Conservation (phyloP, 2,888 invertebrate species). For the Epinotia brunnichana region DNA sequence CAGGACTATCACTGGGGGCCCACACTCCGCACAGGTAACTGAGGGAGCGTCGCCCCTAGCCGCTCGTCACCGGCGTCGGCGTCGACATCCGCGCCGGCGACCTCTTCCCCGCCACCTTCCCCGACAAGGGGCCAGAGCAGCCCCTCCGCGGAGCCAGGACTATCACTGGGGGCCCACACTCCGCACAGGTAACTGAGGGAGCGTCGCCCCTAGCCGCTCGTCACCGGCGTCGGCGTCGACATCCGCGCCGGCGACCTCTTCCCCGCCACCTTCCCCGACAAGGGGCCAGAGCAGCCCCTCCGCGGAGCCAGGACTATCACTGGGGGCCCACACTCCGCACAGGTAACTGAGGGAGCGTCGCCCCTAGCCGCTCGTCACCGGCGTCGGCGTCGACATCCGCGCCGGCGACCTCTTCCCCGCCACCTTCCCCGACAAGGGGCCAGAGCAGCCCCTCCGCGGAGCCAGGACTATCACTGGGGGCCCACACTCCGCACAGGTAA, state of each 20-base stretch:
- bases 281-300: slow-evolving; percentile 94
- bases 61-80: too few relatives aligned
- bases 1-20: slow-evolving; percentile 92
- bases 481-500: too few relatives aligned
- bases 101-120: slow-evolving; percentile 82
- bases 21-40: slow-evolving; percentile 83
- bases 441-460: too few relatives aligned
- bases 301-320: slow-evolving; percentile 92
- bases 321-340: not conserved
- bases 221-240: slow-evolving; percentile 90
- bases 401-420: too few relatives aligned
- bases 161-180: too few relatives aligned
- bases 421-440: too few relatives aligned
- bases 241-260: slow-evolving; percentile 88
- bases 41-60: slow-evolving; percentile 54
- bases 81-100: slow-evolving; percentile 90
- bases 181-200: too few relatives aligned
- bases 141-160: slow-evolving; percentile 76
- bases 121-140: slow-evolving; percentile 96
- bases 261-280: slow-evolving; percentile 89
- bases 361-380: too few relatives aligned
- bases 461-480: too few relatives aligned
- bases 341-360: too few relatives aligned
- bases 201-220: slow-evolving; percentile 71
- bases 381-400: too few relatives aligned